These are phyloP conservation scores for Myathropa florea DNA, from an alignment of 2,888 invertebrate species.

Conservation along the genomic window DNA sequence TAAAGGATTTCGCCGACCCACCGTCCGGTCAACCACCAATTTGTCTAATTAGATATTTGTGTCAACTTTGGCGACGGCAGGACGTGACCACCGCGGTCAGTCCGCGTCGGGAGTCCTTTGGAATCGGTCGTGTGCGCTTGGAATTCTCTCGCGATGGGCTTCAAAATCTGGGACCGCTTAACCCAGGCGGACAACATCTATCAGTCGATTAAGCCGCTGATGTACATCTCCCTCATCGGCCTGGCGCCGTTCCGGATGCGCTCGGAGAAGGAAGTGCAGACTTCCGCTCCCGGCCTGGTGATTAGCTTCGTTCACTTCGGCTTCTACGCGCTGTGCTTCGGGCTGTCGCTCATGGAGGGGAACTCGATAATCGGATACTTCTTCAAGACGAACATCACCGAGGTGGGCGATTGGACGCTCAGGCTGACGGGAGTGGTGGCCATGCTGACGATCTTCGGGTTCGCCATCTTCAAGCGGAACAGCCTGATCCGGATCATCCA, in stretches of 20 bases:
- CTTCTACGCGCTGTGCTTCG: conserved; percentile 76
- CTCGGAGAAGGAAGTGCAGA: conserved; percentile 76
- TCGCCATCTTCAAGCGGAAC: conserved; percentile 75
- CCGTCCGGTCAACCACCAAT: conserved; percentile 12
- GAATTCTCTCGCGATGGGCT: conserved; percentile 72
- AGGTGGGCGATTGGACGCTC: conserved; percentile 77
- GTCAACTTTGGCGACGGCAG: neutral
- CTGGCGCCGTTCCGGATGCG: conserved; percentile 78
- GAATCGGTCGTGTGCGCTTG: neutral
- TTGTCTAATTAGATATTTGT: conserved; percentile 49
- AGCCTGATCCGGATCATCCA: conserved; percentile 75
- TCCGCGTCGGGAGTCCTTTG: neutral
- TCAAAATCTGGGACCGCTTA: conserved; percentile 76
- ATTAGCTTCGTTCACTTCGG: conserved; percentile 76
- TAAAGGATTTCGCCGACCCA: neutral
- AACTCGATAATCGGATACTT: conserved; percentile 80
- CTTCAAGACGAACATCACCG: conserved; percentile 79
- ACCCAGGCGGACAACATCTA: conserved; percentile 78
- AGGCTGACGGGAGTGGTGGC: conserved; percentile 77
- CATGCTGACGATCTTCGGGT: conserved; percentile 78
- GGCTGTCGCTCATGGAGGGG: conserved; percentile 74
- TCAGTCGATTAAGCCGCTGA: conserved; percentile 77
- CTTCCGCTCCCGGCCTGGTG: conserved; percentile 75
- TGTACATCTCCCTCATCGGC: conserved; percentile 77
- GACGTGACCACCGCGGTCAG: neutral